Base-by-base conservation (phyloP, 92 coral and sea anemone genomes). In the Scolanthus callimorphus region DNA sequence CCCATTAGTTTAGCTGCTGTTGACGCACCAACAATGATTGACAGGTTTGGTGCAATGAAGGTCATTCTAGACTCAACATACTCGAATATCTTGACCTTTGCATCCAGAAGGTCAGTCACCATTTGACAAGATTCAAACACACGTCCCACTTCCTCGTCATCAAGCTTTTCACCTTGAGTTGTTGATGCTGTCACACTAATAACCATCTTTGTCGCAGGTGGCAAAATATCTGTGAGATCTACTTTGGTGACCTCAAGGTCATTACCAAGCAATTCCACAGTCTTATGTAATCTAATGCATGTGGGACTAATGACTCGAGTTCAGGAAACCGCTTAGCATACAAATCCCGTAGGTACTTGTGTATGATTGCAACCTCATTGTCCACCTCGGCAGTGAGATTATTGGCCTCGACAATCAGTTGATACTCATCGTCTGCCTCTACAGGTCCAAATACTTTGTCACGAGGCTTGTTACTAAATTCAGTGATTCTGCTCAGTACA, bases 1-100 rank as follows among this genome's bases (percentile, higher is more conserved):
- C 98, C 98, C 98, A 92, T 92, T 22, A 92, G 77, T 68, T 92
- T 88, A 17, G 98, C 98, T 10, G 98, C 98, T 80, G 96, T 85
- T 21, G 96, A 84, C 11, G 98, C 91, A 49, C 98, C 98, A 65
- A 92, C 98, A 64, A 92, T 92, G 51, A 85, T 37, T 15, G 98
- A 92, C 25, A 85, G 65, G 66, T 92, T 92, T 6, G 98, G 98
- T 25, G 98, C 89, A 73, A 92, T 92, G 46, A 92, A 92, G 1
- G 98, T 70, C 98, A 92, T 92, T 67, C 96, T 80, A 17, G 98
- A 92, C 63, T 92, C 98, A 17, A 92, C 98, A 77, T 92, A 92
- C 59, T 80, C 89, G 55, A 92, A 89, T 51, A 92, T 92, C 63
- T 92, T 92, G 27, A 90, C 63, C 59, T 92, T 92, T 8, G 98